Conservation (phyloP, 2,888 invertebrate species). For the Papilio elwesi region DNA sequence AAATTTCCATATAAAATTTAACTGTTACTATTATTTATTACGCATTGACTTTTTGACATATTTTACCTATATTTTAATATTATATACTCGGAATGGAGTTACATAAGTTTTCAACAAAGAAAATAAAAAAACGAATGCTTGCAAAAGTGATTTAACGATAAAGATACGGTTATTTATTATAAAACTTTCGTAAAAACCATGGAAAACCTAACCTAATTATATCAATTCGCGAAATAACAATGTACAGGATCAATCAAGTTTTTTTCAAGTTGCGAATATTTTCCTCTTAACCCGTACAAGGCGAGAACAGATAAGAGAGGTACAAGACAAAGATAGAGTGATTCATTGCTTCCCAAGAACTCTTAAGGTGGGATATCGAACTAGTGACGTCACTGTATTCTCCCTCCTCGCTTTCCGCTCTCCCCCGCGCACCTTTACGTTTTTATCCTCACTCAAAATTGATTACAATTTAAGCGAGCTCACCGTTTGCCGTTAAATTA, state of each 20-base stretch:
- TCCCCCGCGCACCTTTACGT: conserved; percentile 35
- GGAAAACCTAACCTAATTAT: background rate
- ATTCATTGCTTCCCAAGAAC: conserved; percentile 39
- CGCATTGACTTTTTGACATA: too few relatives aligned
- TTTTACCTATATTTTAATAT: too few relatives aligned
- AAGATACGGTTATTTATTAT: background rate
- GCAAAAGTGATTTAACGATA: too few relatives aligned
- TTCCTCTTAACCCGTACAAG: conserved; percentile 21
- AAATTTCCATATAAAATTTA: too few relatives aligned
- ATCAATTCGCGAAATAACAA: conserved; percentile 1
- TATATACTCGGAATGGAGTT: too few relatives aligned
- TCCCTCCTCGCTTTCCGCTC: background rate
- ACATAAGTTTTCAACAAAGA: too few relatives aligned
- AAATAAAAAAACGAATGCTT: too few relatives aligned
- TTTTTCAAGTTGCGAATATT: conserved; percentile 25
- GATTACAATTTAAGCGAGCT: conserved; percentile 46
- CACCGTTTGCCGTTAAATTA: conserved; percentile 48
- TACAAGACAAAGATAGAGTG: conserved; percentile 36
- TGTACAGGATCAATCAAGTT: background rate
- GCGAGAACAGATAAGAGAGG: conserved; percentile 19
- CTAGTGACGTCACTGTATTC: conserved; percentile 29
- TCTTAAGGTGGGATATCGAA: conserved; percentile 35
- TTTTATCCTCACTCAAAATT: conserved; percentile 43
- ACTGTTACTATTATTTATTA: too few relatives aligned
- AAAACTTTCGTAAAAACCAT: background rate